These are phyloP conservation scores for Leuciscus waleckii DNA, from an alignment of 2,797 vertebrate species.

Conservation along the genomic window DNA sequence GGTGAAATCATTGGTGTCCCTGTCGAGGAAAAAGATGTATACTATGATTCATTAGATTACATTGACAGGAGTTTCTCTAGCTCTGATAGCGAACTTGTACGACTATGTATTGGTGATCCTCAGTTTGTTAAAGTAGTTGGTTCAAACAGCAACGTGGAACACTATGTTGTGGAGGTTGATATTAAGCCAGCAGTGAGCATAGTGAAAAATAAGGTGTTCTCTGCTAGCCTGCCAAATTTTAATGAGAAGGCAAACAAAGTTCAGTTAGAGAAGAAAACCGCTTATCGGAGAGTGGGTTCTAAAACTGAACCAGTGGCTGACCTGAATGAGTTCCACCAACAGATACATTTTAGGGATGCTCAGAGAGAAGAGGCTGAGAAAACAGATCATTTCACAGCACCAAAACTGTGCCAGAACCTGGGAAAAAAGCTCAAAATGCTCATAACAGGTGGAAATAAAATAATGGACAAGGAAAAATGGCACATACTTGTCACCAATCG, in stretches of 20 bases:
- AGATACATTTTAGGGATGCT: conserved; percentile 70
- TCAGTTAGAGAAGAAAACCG: conserved; percentile 67
- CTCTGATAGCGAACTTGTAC: conserved; percentile 68
- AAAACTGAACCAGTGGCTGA: conserved; percentile 78
- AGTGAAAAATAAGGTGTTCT: conserved; percentile 73
- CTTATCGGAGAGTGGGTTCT: conserved; percentile 78
- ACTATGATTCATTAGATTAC: conserved; percentile 79
- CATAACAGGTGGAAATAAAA: conserved; percentile 80
- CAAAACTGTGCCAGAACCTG: conserved; percentile 69
- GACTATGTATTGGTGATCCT: conserved; percentile 80
- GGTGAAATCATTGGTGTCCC: conserved; percentile 82
- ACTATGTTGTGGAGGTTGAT: conserved; percentile 84
- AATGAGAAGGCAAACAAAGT: conserved; percentile 74
- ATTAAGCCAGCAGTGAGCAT: conserved; percentile 74
- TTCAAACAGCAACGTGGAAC: conserved; percentile 68
- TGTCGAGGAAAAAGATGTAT: conserved; percentile 74
- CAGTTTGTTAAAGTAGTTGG: conserved; percentile 83
- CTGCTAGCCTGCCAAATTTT: conserved; percentile 81
- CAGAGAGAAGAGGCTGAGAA: conserved; percentile 80
- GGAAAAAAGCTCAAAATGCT: conserved; percentile 80
- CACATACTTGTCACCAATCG: conserved; percentile 85
- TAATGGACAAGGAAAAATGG: conserved; percentile 78
- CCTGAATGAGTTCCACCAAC: conserved; percentile 70
- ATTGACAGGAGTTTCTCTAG: conserved; percentile 76
- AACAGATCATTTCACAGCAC: conserved; percentile 45